phyloP scores from a whole-genome alignment of 2,113 vertebrate genomes.

The Toxotes jaculatrix region DNA sequence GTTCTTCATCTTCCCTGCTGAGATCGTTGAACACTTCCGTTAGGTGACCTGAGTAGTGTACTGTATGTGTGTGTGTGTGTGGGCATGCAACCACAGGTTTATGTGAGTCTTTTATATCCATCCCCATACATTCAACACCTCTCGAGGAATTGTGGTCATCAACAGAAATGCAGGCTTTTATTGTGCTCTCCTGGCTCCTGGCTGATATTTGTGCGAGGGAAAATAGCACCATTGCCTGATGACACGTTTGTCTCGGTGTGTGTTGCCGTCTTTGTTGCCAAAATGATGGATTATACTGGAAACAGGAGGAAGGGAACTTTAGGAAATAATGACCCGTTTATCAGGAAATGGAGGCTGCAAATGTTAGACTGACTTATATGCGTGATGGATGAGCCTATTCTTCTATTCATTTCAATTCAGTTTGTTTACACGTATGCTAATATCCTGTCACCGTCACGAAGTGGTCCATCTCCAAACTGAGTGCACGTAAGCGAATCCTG shows the following conservation, averaged over 20 bases:
- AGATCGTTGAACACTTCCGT: constrained; percentile 10
- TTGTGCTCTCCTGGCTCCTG: constrained; percentile 18
- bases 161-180: constrained; percentile 17
- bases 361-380: constrained; percentile 45
- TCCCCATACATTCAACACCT: neutral
- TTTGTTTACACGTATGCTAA: constrained; percentile 35
- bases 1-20: constrained; percentile 15
- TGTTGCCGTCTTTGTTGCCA: constrained; percentile 53
- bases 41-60: neutral
- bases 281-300: constrained; percentile 66
- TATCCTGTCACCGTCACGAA: neutral
- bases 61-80: constrained; percentile 14
- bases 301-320: constrained; percentile 46
- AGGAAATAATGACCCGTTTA: constrained; percentile 57
- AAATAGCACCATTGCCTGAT: constrained; percentile 33
- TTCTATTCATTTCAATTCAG: constrained; percentile 36
- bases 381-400: constrained; percentile 60
- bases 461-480: neutral
- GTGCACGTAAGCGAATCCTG: constrained; percentile 21
- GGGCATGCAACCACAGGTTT: neutral
- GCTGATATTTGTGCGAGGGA: constrained; percentile 51
- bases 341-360: constrained; percentile 48
- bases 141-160: neutral
- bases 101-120: constrained; percentile 12
- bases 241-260: constrained; percentile 29